These are phyloP conservation scores for Neoarius graeffei DNA, from an alignment of 2,113 vertebrate species.

Conservation along the genomic window DNA sequence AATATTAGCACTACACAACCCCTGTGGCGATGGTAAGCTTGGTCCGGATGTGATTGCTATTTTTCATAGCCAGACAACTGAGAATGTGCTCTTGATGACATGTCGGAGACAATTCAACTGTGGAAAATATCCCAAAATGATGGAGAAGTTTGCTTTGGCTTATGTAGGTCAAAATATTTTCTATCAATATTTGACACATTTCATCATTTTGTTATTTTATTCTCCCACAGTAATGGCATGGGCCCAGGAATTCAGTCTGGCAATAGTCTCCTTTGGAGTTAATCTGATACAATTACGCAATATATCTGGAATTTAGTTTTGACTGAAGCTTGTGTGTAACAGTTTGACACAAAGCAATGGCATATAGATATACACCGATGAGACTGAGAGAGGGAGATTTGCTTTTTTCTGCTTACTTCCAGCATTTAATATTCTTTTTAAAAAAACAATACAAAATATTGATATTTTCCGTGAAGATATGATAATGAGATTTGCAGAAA, in stretches of 20 bases:
- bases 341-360: background rate
- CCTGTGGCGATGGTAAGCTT: background rate
- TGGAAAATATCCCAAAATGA: constrained; percentile 32
- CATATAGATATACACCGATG: background rate
- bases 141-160: constrained; percentile 51
- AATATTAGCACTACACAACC: constrained; percentile 31
- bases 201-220: constrained; percentile 37
- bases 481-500: background rate
- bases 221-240: constrained; percentile 33
- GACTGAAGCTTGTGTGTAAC: constrained; percentile 17
- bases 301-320: constrained; percentile 34
- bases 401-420: background rate
- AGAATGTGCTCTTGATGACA: background rate
- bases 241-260: constrained; percentile 36
- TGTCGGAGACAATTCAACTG: background rate
- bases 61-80: background rate
- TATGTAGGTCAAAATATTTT: constrained; percentile 21
- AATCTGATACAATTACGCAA: constrained; percentile 34
- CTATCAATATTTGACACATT: constrained; percentile 51
- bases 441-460: background rate
- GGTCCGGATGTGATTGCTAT: constrained; percentile 9
- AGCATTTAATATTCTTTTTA: background rate
- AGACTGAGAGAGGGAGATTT: background rate
- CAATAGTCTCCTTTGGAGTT: constrained; percentile 16
- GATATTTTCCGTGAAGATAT: background rate